Percentiles rank a stretch among this genome's conserved stretches.
Evolutionary conservation across 2,888 invertebrate species (phyloP).

Genomic region (Latrodectus elegans): DNA sequence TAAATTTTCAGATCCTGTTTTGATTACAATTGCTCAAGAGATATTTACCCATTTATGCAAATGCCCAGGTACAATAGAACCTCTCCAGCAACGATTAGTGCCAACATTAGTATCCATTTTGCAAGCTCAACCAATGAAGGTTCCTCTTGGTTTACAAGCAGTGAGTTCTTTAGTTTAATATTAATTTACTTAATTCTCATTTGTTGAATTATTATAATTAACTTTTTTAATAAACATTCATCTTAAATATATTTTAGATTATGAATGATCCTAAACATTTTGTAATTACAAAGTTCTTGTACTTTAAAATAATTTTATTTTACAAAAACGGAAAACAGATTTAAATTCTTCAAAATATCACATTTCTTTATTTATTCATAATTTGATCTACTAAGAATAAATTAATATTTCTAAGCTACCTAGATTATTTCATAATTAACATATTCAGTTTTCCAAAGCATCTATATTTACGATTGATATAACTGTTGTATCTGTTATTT

Average conservation of each 20-base stretch:
- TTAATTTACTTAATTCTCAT: background rate
- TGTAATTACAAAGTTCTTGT: no score
- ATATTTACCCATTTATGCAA: conserved; percentile 80
- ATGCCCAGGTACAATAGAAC: conserved; percentile 79
- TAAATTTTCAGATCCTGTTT: conserved; percentile 78
- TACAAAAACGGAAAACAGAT: no score
- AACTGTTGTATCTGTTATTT: no score
- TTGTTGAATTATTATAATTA: background rate
- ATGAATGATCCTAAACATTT: no score
- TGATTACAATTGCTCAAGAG: conserved; percentile 80
- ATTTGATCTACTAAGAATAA: no score
- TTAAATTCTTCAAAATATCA: no score
- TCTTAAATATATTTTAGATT: background rate
- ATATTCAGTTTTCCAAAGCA: no score
- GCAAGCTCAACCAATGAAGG: conserved; percentile 76
- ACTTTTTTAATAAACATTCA: background rate
- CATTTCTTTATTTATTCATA: no score
- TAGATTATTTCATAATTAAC: no score
- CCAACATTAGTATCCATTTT: conserved; percentile 81
- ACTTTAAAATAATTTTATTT: no score
- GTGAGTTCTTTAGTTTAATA: conserved; percentile 72
- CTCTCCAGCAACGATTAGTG: conserved; percentile 81
- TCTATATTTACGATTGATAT: no score
- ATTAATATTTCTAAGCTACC: no score
- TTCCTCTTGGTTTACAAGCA: conserved; percentile 75